Evolutionary conservation across 2,113 vertebrate genomes (phyloP), one percentile per base, ranked within the genome.

Genomic region (Dipodomys spectabilis): DNA sequence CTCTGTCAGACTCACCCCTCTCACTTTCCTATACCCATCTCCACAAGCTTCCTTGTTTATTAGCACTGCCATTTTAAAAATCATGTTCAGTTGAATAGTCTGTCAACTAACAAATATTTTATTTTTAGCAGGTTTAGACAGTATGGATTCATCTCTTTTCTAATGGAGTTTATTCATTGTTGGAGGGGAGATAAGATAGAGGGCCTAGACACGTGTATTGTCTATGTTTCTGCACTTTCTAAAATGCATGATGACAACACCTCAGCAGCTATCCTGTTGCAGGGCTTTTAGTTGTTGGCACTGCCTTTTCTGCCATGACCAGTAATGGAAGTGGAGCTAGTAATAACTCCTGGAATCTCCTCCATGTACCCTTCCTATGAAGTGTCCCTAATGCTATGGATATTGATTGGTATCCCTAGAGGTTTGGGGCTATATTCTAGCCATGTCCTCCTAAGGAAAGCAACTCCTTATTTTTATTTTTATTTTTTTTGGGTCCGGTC

Each of bases 41-140:
- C 53, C 2, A 13, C 53, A 57, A 57, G 53, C 15, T 13, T 57
- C 53, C 12, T 57, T 57, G 53, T 57, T 57, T 18, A 57, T 57
- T 57, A 57, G 15, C 53, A 16, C 53, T 13, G 12, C 53, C 15
- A 16, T 57, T 57, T 73, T 93, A 90, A 67, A 74, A 83, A 89
- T 64, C 30, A 67, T 18, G 2, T 65, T 92, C 39, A 53, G 45
- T 25, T 86, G n/a, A 95, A 65, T 57, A 32, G 23, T 75, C 39
- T 35, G 11, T 82, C 39, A 82, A 57, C 32, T 18, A 64, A 82
- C 19, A 30, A 77, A 65, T 78, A 60, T 60, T 81, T 91, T 73
- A 78, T 75, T 92, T 80, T 90, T 72, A 91, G 80, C 62, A 79
- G 64, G 64, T 72, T 75, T 83, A 73, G 62, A 25, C 60, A 1